Percentiles rank a stretch among this genome's conserved stretches.
Evolutionary conservation across 2,113 vertebrate genomes (phyloP).

Genomic region (Pteruthius melanotis): DNA sequence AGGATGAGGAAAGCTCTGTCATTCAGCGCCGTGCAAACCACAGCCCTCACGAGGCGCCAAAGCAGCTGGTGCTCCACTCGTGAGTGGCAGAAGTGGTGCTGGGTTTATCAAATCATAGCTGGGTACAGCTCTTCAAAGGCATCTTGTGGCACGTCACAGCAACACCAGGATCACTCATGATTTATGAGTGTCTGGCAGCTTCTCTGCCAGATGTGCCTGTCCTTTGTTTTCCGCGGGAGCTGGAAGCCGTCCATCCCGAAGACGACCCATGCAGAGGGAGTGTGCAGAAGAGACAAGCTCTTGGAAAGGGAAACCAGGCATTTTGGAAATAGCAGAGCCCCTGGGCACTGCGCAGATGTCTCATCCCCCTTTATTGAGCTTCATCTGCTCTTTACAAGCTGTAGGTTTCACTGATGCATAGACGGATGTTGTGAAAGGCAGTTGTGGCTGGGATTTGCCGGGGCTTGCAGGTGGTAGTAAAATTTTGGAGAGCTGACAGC

Average conservation of each 20-base stretch:
- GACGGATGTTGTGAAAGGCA: slow-evolving; percentile 13
- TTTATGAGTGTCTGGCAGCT: neutral
- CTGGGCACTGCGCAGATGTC: slow-evolving; percentile 7
- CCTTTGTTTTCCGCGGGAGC: slow-evolving; percentile 12
- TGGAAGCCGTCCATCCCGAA: neutral
- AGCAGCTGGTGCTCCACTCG: rapidly evolving
- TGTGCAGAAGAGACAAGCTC: neutral
- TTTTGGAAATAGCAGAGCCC: slow-evolving; percentile 26
- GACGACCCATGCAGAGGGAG: neutral
- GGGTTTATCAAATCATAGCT: neutral
- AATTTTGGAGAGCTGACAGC: slow-evolving; percentile 40
- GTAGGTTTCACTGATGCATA: neutral
- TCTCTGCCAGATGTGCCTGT: slow-evolving; percentile 40
- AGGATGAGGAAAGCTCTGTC: rapidly evolving
- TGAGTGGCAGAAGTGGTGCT: rapidly evolving
- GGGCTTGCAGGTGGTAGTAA: slow-evolving; percentile 29
- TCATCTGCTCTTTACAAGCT: slow-evolving; percentile 32
- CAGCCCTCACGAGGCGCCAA: rapidly evolving
- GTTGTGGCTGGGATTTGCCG: slow-evolving; percentile 14
- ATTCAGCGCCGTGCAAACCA: neutral
- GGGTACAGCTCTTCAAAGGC: slow-evolving; percentile 20
- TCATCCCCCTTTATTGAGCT: neutral
- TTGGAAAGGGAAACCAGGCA: neutral
- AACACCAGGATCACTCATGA: neutral
- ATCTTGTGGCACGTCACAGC: neutral